Evolutionary conservation across 37 sponge, comb jelly and placozoan genomes (phyloP), one percentile per base, ranked within the genome.

Genomic region (Bolinopsis microptera): DNA sequence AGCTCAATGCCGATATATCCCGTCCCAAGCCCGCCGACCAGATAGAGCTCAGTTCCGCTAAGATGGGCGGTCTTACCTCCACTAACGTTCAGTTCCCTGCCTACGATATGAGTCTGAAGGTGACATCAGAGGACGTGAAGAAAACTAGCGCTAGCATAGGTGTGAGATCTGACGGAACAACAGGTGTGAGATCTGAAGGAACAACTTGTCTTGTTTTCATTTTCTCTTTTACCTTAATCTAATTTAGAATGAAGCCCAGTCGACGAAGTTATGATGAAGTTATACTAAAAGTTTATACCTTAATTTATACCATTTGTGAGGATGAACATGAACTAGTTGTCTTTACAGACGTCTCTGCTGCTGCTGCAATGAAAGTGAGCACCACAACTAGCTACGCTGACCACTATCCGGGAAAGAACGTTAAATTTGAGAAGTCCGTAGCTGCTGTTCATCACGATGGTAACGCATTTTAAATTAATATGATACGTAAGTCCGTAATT

Each of bases 21-120:
- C 41, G 90, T 8, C 41, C 35, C 16, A 86, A 86, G 22, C 90
- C 90, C 40, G 39, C 32, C 36, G 90, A 86, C 35, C 90, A 86
- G 90, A 86, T 86, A 9, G 90, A 41, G 31, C 90, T 86, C 0
- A 38, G 90, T 0, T 9, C 61, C 21, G 90, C 38, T 13, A 41
- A 39, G 61, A 41, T 86, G 90, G 90, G 39, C 5, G 61, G 90
- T 24, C 2, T 86, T n/a, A 86, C 90, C 8, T 22, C 32, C 21
- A 77, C 27, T 18, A 32, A 27, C 9, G 32, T 77, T 32, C 33
- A 77, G 80, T 77, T 77, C 37, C 80, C 80, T 3, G 80, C 33
- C 13, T 77, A 77, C 37, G 80, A 77, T 34, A 22, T 77, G 18
- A 77, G 36, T 35, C 18, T 77, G 0, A 77, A 8, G 1, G 80